These are phyloP conservation scores for Mystacornis crossleyi DNA, from an alignment of 2,113 vertebrate genomes.

Conservation along the genomic window DNA sequence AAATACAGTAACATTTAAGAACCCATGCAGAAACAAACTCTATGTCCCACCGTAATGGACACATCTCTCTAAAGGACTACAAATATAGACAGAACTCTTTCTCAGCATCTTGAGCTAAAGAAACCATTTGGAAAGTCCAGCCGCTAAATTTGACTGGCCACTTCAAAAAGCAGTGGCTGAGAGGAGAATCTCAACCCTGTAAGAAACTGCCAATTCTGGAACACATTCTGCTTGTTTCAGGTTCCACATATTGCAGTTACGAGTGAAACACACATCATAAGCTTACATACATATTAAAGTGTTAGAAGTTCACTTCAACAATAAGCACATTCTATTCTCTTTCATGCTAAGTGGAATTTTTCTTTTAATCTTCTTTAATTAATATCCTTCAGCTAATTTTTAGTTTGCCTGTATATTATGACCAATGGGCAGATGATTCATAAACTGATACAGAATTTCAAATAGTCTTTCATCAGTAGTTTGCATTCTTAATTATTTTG, in stretches of 20 bases:
- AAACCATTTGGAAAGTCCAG: neutral
- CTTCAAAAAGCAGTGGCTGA: neutral
- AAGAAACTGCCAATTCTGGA: neutral
- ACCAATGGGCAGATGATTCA: constrained; percentile 59
- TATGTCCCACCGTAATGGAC: neutral
- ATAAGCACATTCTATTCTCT: neutral
- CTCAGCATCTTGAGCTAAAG: neutral
- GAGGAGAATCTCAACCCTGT: neutral
- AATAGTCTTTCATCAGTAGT: constrained; percentile 53
- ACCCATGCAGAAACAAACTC: neutral
- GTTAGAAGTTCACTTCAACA: neutral
- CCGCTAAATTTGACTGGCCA: neutral
- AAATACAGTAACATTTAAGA: neutral
- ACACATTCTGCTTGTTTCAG: neutral
- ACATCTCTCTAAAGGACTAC: neutral
- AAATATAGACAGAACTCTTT: neutral
- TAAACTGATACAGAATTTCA: constrained; percentile 31
- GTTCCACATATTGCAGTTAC: neutral
- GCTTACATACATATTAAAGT: neutral
- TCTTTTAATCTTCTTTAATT: constrained; percentile 64
- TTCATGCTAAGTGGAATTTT: neutral
- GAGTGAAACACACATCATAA: neutral
- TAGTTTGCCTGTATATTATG: constrained; percentile 20
- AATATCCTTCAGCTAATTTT: constrained; percentile 53
- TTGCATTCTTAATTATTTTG: constrained; percentile 66